phyloP scores from a whole-genome alignment of 2,797 vertebrate species.

The Poecilia gillii region DNA sequence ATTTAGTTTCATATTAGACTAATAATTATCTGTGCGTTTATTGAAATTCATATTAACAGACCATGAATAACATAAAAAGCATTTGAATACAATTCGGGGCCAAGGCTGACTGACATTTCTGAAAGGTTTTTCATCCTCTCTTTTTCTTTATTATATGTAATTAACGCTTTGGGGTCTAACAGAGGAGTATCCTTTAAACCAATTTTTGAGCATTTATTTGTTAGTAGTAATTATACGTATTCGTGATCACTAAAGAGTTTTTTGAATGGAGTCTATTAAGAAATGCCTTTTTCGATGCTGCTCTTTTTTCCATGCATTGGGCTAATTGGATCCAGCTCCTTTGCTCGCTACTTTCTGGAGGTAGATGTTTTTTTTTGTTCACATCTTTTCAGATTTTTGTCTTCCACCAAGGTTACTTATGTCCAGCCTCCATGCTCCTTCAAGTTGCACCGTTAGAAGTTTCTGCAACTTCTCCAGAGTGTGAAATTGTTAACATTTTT shows the following conservation, averaged over 20 bases:
- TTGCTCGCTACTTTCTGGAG: conserved; percentile 43
- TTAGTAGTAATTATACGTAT: conserved; percentile 79
- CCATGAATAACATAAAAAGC: conserved; percentile 16
- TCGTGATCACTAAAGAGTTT: conserved; percentile 68
- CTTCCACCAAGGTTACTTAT: conserved; percentile 41
- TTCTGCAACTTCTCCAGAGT: conserved; percentile 21
- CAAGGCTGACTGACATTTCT: conserved; percentile 32
- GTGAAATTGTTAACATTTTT: background rate
- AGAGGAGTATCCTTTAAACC: conserved; percentile 55
- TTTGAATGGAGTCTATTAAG: conserved; percentile 60
- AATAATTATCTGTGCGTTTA: background rate
- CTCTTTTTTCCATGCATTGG: conserved; percentile 58
- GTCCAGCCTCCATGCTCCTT: conserved; percentile 28
- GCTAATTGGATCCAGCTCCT: conserved; percentile 73
- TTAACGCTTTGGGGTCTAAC: conserved; percentile 67
- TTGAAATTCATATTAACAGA: conserved; percentile 6
- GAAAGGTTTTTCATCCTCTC: conserved; percentile 38
- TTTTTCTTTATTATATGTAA: conserved; percentile 63
- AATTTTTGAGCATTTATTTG: conserved; percentile 52
- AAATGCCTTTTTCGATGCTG: conserved; percentile 56
- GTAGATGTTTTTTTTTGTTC: conserved; percentile 59
- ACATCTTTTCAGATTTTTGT: conserved; percentile 20
- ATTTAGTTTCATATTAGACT: background rate
- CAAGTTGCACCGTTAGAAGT: conserved; percentile 19
- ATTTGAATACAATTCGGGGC: conserved; percentile 13